Evolutionary conservation across 1,140 invertebrate genomes (phyloP).

Genomic region (Dufourea novaeangliae): DNA sequence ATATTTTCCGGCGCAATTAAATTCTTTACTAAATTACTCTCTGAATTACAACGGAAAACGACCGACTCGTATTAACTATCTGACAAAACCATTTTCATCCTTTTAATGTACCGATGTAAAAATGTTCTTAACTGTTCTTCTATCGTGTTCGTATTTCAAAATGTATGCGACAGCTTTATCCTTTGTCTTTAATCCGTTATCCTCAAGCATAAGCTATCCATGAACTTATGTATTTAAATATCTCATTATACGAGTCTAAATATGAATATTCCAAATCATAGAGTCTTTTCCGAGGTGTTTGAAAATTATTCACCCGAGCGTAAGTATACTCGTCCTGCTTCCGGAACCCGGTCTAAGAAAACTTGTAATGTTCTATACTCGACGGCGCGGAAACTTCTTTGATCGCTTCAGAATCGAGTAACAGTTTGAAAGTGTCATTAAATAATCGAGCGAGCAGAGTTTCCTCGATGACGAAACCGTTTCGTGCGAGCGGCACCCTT

Average conservation of each 20-base stretch:
- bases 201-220: too few relatives aligned
- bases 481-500: neutral
- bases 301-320: neutral
- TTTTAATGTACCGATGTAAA: neutral
- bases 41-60: too few relatives aligned
- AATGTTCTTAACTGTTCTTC: neutral
- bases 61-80: neutral
- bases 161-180: neutral
- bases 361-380: neutral
- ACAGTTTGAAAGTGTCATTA: slow-evolving; percentile 1
- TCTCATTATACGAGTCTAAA: too few relatives aligned
- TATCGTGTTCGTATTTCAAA: neutral
- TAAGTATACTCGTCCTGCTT: neutral
- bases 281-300: neutral
- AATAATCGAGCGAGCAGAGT: neutral
- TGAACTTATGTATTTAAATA: too few relatives aligned
- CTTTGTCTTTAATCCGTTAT: too few relatives aligned
- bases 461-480: neutral
- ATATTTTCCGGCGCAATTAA: neutral
- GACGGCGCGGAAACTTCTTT: neutral
- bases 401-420: neutral
- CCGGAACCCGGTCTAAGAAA: neutral
- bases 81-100: neutral
- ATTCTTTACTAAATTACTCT: neutral
- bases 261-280: neutral